These are phyloP conservation scores for Cephalopholis sonnerati DNA, from an alignment of 2,113 vertebrate genomes.

Conservation along the genomic window DNA sequence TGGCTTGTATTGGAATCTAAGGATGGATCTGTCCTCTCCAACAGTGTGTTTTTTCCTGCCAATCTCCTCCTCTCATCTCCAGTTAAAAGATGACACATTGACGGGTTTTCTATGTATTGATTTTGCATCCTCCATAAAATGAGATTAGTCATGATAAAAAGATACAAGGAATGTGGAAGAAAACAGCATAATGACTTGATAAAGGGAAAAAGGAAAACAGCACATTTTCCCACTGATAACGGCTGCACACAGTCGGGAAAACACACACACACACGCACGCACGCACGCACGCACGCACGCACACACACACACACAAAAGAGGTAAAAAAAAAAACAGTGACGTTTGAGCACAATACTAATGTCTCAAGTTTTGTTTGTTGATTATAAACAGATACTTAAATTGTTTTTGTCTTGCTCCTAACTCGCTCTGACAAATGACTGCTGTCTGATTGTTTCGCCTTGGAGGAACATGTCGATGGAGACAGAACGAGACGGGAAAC, in stretches of 20 bases:
- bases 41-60: not conserved
- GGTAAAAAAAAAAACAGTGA: not conserved
- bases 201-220: not conserved
- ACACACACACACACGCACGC: not conserved
- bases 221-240: not conserved
- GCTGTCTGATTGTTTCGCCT: not conserved
- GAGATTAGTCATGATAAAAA: not conserved
- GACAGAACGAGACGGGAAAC: no score
- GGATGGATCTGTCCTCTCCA: not conserved
- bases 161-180: not conserved
- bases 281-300: not conserved
- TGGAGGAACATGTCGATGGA: not conserved
- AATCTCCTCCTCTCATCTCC: not conserved
- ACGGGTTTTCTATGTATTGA: not conserved
- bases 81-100: not conserved
- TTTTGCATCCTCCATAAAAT: not conserved
- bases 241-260: no score
- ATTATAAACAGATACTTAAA: not conserved
- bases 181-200: not conserved
- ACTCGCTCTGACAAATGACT: constrained; percentile 18
- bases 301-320: not conserved
- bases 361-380: not conserved
- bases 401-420: not conserved
- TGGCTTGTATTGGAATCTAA: not conserved
- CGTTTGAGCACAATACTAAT: not conserved